Base-by-base conservation (phyloP, 2,113 vertebrate species). In the Charadrius vociferus region DNA sequence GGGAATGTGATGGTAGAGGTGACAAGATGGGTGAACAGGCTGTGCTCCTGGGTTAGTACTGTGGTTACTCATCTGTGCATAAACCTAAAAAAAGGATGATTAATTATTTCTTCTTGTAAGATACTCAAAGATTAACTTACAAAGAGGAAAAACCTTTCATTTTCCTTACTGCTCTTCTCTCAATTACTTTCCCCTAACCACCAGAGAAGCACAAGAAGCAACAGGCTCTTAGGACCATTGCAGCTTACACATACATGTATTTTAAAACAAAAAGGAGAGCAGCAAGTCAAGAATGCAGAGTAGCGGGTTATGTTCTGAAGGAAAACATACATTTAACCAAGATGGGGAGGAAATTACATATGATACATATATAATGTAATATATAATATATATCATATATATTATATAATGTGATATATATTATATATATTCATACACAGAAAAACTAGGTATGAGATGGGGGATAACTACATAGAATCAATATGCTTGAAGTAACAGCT, bases 21-120 rank as follows among this genome's bases (percentile, higher is more conserved):
- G 94, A 95, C 73, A 92, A 89, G 83, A 89, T 63, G 92, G 91
- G 95, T 85, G 91, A 97, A 77, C 92, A 94, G 86, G 83, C 81
- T 91, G 92, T 87, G 88, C 74, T 95, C 92, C 77, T 95, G 91
- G 58, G 90, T 79, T 87, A 81, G 88, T 85, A 82, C 9, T 73
- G 77, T 9, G 29, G 92, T 89, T 94, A 95, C 90, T 96, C 70
- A 89, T 82, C 73, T 62, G 41, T 32, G 59, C 75, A 85, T 50
- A 71, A 93, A 81, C 59, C 67, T 82, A 87, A 77, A 85, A 85
- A 91, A 84, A 84, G 16, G 45, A 78, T 41, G 53, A 96, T 39
- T 92, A 74, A 97, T 93, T 59, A 87, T 47, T 93, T 88, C 29
- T 81, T 93, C 58, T 70, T 82, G 47, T 43, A 90, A 89, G 80